Base-by-base conservation (phyloP, 2,888 invertebrate species). In the Cheilosia variabilis region DNA sequence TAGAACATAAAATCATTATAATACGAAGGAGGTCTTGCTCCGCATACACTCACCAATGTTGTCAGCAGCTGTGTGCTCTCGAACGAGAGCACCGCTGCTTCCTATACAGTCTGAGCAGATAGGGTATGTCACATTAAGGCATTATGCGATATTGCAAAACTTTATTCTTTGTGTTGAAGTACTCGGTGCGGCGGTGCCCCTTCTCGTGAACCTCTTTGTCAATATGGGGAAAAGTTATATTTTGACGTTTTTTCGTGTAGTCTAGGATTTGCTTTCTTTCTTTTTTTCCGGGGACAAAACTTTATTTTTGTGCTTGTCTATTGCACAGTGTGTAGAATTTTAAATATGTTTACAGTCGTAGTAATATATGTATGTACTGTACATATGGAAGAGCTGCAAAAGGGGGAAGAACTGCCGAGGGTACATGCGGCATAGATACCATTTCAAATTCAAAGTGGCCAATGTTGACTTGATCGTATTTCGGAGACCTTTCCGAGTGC, bases 111-210 rank as follows among this genome's bases (percentile, higher is more conserved):
- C 58, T 43, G 37, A 57, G 52, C 31, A 68, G 78, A 83, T 78
- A 75, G 78, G 83, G 79, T 84, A 77, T 79, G 78, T 79, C 78
- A 75, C 83, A 84, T 84, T 75, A 84, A 79, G 78, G 78, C 78
- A 84, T 84, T 84, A 84, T 75, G 73, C 79, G 83, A 84, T 84
- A 84, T 84, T 79, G 78, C 73, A 84, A 79, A 83, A 84, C 63
- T 84, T 84, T 75, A 47, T 71, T 71, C 71, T 78, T 78, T 79
- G 68, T 68, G 22, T 60, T 43, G 24, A 62, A 62, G 22, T 60
- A 52, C n/a, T n/a, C n/a, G 37, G 55, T 77, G n/a, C n/a, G 60
- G 57, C n/a, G 58, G 50, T 27, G 31, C 53, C 41, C 62, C 45
- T 24, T 31, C 24, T 13, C 24, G 45, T 63, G 68, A 10, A 53